Percentiles rank a stretch among this genome's conserved stretches.
Conservation (phyloP, 2,797 vertebrate genomes). For the Amblyopsis hoosieri region DNA sequence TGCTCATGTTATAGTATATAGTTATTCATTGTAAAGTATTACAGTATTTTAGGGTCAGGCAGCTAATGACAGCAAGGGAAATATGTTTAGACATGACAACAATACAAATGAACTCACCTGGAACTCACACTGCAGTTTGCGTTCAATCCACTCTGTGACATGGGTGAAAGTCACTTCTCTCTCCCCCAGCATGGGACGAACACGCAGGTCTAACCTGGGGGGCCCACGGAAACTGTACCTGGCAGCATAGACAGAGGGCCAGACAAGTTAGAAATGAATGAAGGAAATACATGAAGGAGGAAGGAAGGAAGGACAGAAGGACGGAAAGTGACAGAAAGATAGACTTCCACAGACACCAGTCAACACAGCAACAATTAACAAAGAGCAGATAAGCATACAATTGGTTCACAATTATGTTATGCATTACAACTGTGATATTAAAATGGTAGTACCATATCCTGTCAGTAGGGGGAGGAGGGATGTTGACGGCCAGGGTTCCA, state of each 20-base stretch:
- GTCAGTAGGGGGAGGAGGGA: conserved; percentile 87
- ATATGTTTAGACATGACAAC: not conserved
- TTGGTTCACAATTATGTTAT: not conserved
- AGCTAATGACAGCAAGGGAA: not conserved
- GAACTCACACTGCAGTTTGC: conserved; percentile 86
- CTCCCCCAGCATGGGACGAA: conserved; percentile 85
- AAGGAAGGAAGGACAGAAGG: conserved; percentile 1
- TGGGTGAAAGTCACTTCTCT: conserved; percentile 87
- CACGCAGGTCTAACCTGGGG: conserved; percentile 84
- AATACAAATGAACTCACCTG: conserved; percentile 74
- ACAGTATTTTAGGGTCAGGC: not conserved
- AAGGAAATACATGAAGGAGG: not conserved
- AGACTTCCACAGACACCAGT: not conserved
- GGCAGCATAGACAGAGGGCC: conserved; percentile 2
- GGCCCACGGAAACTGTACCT: conserved; percentile 84
- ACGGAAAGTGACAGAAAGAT: not conserved
- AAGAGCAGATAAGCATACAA: too few species aligned
- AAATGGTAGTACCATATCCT: conserved; percentile 82
- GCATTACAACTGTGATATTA: too few species aligned
- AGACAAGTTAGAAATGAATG: not conserved
- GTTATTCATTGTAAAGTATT: not conserved
- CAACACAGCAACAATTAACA: too few species aligned
- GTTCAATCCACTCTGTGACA: conserved; percentile 89
- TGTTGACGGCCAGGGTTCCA: conserved; percentile 84
- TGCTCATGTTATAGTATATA: too few species aligned